Percentiles rank a stretch among this genome's conserved stretches.
Evolutionary conservation across 1,140 invertebrate genomes (phyloP).

Genomic region (Tetramorium parvispinum): DNA sequence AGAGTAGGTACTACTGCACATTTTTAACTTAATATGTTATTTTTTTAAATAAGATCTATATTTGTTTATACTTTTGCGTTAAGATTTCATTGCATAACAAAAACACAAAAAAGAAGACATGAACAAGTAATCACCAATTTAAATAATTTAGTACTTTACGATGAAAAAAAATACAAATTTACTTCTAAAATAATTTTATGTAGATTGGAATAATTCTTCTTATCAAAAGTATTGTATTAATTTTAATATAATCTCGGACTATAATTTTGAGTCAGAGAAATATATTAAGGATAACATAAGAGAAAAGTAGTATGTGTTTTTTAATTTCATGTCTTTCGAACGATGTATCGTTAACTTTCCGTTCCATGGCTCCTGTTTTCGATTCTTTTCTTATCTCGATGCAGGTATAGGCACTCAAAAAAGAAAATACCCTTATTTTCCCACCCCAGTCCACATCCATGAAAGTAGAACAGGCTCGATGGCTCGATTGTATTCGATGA

Average conservation of each 20-base stretch:
- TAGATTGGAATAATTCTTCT: not conserved
- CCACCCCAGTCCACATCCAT: not conserved
- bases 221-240: not conserved
- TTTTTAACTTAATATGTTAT: not conserved
- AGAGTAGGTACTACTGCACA: not conserved
- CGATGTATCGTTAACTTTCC: not conserved
- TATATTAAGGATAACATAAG: not conserved
- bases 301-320: slow-evolving; percentile 4
- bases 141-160: not conserved
- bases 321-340: not conserved
- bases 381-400: slow-evolving; percentile 36
- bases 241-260: not conserved
- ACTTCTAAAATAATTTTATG: not conserved
- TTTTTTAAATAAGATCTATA: not conserved
- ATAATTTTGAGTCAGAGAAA: not conserved
- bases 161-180: not conserved
- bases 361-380: not conserved
- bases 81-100: not conserved
- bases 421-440: slow-evolving; percentile 23
- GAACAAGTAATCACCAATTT: not conserved
- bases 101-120: not conserved
- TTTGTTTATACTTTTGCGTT: not conserved
- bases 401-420: slow-evolving; percentile 12
- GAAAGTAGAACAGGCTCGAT: slow-evolving; percentile 39
- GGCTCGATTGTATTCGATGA: slow-evolving; percentile 51